Percentiles rank a stretch among this genome's conserved stretches.
Evolutionary conservation across 2,113 vertebrate genomes (phyloP).

Genomic region (Vidua chalybeata): DNA sequence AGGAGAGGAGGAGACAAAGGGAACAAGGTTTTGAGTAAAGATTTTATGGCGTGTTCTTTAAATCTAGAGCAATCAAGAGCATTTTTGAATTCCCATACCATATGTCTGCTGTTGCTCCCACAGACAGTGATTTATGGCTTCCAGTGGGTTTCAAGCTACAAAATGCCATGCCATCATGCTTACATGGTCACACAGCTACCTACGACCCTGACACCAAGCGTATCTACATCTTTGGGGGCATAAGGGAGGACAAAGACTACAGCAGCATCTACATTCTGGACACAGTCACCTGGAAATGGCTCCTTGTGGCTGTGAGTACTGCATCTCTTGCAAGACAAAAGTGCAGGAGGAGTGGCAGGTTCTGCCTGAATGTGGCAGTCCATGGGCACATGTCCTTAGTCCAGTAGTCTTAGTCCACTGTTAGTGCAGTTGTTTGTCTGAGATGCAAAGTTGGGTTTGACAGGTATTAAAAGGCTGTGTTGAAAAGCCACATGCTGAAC

Average conservation of each 20-base stretch:
- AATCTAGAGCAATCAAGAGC: background rate
- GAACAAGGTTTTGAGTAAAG: background rate
- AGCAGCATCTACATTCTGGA: slow-evolving; percentile 80
- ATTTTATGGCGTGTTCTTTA: background rate
- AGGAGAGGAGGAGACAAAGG: background rate
- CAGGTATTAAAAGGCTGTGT: background rate
- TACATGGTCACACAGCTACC: slow-evolving; percentile 83
- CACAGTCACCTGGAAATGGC: slow-evolving; percentile 88
- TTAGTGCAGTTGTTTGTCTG: background rate
- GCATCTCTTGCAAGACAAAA: background rate
- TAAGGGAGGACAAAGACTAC: slow-evolving; percentile 74
- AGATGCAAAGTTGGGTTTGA: background rate
- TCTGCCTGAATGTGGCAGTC: background rate
- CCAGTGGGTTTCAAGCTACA: slow-evolving; percentile 74
- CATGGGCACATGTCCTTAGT: rapidly evolving
- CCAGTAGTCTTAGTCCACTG: background rate
- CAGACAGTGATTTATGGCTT: slow-evolving; percentile 88
- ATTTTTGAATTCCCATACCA: background rate
- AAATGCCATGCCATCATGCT: slow-evolving; percentile 57
- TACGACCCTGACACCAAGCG: slow-evolving; percentile 84
- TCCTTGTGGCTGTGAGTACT: slow-evolving; percentile 79
- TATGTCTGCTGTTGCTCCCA: background rate
- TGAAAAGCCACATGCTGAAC: background rate
- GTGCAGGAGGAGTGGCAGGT: background rate
- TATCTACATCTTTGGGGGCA: slow-evolving; percentile 84